Conservation (phyloP, 2,113 vertebrate species). For the Zeus faber region DNA sequence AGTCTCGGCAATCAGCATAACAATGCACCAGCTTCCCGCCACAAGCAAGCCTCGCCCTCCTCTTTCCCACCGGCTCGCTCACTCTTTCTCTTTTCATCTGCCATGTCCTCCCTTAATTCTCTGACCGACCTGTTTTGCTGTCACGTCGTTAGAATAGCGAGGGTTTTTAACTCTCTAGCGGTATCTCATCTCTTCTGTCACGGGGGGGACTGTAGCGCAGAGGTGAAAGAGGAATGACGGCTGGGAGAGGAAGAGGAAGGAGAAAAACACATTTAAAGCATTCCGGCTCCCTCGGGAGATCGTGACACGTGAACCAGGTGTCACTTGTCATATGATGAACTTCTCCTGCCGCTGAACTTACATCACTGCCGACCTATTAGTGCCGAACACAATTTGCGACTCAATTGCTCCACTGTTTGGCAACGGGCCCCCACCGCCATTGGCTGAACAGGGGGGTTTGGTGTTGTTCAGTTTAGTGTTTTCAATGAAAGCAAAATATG, state of each 20-base stretch:
- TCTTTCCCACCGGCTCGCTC: background rate
- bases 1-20: constrained; percentile 33
- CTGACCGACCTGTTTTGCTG: background rate
- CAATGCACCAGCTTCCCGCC: constrained; percentile 25
- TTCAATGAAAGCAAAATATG: too few species aligned
- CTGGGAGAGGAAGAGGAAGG: background rate
- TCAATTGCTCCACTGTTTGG: constrained; percentile 38
- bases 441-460: too few species aligned
- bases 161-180: too few species aligned
- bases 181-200: too few species aligned
- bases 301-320: background rate
- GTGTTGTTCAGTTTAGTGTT: too few species aligned
- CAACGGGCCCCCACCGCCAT: constrained; percentile 15
- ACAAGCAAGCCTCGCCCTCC: background rate
- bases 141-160: background rate
- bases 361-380: background rate
- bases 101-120: background rate
- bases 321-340: background rate
- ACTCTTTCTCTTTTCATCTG: background rate
- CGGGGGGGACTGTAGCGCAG: too few species aligned
- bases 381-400: constrained; percentile 1
- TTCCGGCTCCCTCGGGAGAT: background rate
- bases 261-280: background rate
- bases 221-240: background rate
- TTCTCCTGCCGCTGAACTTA: background rate